Evolutionary conservation across 2,888 invertebrate species (phyloP), one percentile per base, ranked within the genome.

Genomic region (Ommatoiulus sabulosus): DNA sequence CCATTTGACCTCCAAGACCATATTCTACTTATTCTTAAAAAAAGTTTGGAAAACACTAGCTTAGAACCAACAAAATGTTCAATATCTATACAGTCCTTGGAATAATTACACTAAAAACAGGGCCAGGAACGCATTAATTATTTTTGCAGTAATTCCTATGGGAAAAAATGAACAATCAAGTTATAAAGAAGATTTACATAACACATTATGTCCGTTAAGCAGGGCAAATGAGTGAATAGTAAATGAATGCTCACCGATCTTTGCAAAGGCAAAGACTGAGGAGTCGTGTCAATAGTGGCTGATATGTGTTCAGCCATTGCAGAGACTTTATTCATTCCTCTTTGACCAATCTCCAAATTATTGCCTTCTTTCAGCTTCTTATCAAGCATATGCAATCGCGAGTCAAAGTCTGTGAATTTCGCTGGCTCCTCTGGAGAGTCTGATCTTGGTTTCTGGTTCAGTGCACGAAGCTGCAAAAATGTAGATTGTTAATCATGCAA

Each of bases 321-420:
- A 63, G 97, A 97, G 12, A 97, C 97, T 93, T 96, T 96, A 92
- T 96, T 96, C 90, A 94, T 94, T 87, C 95, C 95, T 44, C 94
- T 93, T 91, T 93, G 94, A 46, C 95, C 94, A 91, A 93, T 93
- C 91, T 96, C 95, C 90, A 96, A 93, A 87, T 94, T 93, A 91
- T 94, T 95, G 91, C 97, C 97, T 94, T 97, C 96, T 92, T 95
- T 95, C 90, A 96, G 93, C 93, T 96, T 95, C 92, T 94, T 94
- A 91, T 96, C 96, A 90, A 96, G 93, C 91, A 94, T 94, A 91
- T 95, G 95, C 90, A 96, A 93, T 63, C 95, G 95, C 91, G 94
- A 94, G 93, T 96, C 96, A 91, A 96, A 95, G 91, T 95, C 95
- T 86, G 95, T 94, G 92, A 94, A 96, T 93, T 95, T 96, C 91